phyloP scores from a whole-genome alignment of 2,113 vertebrate species.

The Zapornia atra region DNA sequence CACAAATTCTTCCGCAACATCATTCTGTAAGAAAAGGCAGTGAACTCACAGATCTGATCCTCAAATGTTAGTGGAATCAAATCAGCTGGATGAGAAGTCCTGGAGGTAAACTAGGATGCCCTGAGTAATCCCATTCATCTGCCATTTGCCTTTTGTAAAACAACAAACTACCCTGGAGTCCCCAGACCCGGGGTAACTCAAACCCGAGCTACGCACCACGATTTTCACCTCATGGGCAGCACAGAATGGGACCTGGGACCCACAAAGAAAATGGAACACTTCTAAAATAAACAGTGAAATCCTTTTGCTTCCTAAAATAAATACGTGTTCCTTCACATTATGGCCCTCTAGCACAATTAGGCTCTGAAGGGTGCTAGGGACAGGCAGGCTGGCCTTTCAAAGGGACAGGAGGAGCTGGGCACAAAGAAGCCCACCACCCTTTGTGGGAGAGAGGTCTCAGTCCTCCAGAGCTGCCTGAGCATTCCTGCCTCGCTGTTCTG shows the following conservation, averaged over 20 bases:
- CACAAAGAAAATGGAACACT: neutral
- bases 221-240: neutral
- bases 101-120: constrained; percentile 5
- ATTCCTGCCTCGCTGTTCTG: neutral
- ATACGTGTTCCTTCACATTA: neutral
- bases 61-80: constrained; percentile 10
- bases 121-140: neutral
- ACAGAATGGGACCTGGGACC: neutral
- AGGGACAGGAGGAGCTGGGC: neutral
- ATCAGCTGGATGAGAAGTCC: neutral
- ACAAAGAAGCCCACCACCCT: neutral
- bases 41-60: neutral
- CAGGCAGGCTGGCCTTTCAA: neutral
- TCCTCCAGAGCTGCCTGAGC: neutral
- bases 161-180: neutral
- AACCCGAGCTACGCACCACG: neutral
- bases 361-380: neutral
- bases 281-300: neutral
- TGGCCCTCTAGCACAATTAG: neutral
- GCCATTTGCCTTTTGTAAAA: neutral
- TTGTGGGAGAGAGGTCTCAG: neutral
- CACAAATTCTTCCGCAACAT: neutral
- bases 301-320: neutral
- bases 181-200: neutral
- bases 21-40: neutral